Conservation (phyloP, 2,113 vertebrate genomes). For the Nesogale talazaci region DNA sequence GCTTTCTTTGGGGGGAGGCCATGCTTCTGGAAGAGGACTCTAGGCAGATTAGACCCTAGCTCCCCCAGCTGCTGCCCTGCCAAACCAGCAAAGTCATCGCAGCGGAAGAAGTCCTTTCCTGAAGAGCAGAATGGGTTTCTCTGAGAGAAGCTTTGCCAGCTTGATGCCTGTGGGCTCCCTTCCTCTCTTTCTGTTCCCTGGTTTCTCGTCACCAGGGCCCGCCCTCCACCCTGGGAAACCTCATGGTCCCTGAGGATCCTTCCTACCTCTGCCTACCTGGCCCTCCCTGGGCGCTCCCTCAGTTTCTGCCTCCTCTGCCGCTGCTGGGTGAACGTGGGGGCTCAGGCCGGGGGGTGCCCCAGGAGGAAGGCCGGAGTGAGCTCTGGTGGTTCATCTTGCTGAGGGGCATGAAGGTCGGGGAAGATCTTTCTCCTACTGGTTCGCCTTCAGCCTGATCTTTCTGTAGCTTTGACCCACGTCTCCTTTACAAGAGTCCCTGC, state of each 20-base stretch:
- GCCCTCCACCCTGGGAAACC: background rate
- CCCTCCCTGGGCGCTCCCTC: background rate
- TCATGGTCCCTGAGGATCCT: background rate
- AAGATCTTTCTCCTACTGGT: no score
- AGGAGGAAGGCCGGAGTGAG: no score
- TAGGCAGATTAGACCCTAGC: background rate
- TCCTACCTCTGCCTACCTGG: background rate
- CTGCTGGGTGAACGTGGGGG: background rate
- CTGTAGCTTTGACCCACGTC: rapidly evolving
- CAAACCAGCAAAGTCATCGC: background rate
- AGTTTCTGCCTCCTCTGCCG: background rate
- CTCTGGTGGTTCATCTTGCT: background rate
- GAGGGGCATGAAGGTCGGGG: background rate
- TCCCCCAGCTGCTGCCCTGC: background rate
- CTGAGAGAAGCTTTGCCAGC: background rate
- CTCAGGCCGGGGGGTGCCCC: background rate
- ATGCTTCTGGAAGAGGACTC: background rate
- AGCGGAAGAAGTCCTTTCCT: background rate
- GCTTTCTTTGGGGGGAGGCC: background rate
- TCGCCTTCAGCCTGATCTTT: background rate
- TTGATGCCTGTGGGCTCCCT: background rate
- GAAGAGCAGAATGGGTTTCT: background rate
- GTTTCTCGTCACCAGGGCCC: background rate
- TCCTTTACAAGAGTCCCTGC: background rate
- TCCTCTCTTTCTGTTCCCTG: background rate